These are phyloP conservation scores for Nezara viridula DNA, from an alignment of 2,888 invertebrate species.

Conservation along the genomic window DNA sequence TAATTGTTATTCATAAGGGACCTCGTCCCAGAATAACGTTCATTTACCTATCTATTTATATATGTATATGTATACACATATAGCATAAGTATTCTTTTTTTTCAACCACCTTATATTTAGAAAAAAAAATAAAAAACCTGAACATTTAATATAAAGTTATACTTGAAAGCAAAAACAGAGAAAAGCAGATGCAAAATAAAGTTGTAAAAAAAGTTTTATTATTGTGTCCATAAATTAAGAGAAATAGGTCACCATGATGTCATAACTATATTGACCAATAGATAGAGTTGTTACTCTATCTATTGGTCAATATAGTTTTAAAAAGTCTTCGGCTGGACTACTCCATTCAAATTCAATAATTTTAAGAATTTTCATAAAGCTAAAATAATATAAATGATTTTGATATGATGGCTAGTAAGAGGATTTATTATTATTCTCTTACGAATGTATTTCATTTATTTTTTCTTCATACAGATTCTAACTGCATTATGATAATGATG, in stretches of 20 bases:
- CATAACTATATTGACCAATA: background rate
- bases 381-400: background rate
- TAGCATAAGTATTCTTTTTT: too few relatives aligned
- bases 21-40: too few relatives aligned
- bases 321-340: background rate
- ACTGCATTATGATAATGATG: too few relatives aligned
- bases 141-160: too few relatives aligned
- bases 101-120: too few relatives aligned
- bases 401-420: background rate
- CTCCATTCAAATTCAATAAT: background rate
- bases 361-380: background rate
- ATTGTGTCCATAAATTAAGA: background rate
- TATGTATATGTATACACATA: too few relatives aligned
- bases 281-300: background rate
- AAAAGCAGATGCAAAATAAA: background rate
- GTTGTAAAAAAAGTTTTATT: background rate
- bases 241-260: slow-evolving; percentile 5
- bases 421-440: background rate
- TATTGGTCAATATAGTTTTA: too few relatives aligned
- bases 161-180: too few relatives aligned
- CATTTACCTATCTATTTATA: too few relatives aligned
- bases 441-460: background rate
- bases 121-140: too few relatives aligned
- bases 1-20: too few relatives aligned
- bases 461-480: too few relatives aligned